Percentiles rank a stretch among this genome's conserved stretches.
Evolutionary conservation across 2,797 vertebrate species (phyloP).

Genomic region (Takifugu rubripes): DNA sequence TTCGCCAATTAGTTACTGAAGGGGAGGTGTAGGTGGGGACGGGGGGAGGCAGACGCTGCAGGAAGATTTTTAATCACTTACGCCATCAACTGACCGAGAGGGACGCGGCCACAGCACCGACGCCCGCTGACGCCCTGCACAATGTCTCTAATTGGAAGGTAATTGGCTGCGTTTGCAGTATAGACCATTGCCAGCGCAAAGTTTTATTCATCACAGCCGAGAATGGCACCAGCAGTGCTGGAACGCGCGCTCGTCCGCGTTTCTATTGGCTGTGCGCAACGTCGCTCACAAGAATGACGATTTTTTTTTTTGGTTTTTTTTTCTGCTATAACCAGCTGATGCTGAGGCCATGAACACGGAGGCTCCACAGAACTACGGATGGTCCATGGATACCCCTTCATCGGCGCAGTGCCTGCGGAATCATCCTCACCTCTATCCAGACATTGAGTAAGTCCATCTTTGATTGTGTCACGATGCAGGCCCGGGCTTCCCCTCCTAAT

Average conservation of each 20-base stretch:
- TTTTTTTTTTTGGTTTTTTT: background rate
- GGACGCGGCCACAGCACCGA: no score
- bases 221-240: constrained; percentile 34
- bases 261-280: constrained; percentile 59
- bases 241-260: constrained; percentile 46
- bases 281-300: constrained; percentile 63
- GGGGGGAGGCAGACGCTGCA: constrained; percentile 21
- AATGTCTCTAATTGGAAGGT: background rate
- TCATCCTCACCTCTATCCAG: constrained; percentile 28
- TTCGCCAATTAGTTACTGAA: constrained; percentile 39
- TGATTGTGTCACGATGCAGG: constrained; percentile 62
- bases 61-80: constrained; percentile 2
- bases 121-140: background rate
- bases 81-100: no score
- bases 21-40: constrained; percentile 37
- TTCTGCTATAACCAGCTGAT: constrained; percentile 68
- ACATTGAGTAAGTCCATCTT: constrained; percentile 52
- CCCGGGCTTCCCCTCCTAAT: constrained; percentile 17
- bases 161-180: constrained; percentile 3
- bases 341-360: constrained; percentile 57
- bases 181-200: constrained; percentile 17
- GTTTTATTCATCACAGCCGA: constrained; percentile 35
- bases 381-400: constrained; percentile 44
- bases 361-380: constrained; percentile 57
- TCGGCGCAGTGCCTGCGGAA: constrained; percentile 45